phyloP scores from a whole-genome alignment of 64 coral and sea anemone species.

The Pocillopora damicornis region DNA sequence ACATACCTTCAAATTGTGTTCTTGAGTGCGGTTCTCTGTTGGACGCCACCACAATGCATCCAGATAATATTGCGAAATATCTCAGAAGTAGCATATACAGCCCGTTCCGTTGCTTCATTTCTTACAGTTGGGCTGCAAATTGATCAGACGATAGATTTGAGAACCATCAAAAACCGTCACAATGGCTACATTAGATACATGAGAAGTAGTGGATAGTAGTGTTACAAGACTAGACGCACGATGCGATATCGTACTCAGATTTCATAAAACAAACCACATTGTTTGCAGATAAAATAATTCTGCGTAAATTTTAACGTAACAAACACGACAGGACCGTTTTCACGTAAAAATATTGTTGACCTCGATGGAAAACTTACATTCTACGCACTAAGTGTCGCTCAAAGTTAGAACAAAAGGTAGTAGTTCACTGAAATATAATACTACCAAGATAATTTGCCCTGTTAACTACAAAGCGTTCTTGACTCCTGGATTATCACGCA shows the following conservation, averaged over 20 bases:
- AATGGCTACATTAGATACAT: background rate
- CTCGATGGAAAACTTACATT: background rate
- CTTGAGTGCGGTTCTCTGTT: background rate
- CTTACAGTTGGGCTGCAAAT: constrained; percentile 10
- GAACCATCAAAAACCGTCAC: background rate
- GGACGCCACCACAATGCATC: background rate
- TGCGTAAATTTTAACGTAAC: background rate
- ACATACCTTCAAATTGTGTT: constrained; percentile 18
- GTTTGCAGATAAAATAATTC: constrained; percentile 19
- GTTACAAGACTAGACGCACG: background rate
- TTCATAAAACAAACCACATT: background rate
- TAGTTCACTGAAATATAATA: constrained; percentile 3
- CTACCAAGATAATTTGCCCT: background rate
- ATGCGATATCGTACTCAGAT: background rate
- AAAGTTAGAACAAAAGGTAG: background rate
- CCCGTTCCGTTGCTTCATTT: background rate
- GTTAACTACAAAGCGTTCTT: background rate
- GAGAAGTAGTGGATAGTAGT: background rate
- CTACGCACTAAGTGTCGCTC: background rate
- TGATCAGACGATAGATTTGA: constrained; percentile 9
- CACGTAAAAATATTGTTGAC: background rate
- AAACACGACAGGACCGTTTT: background rate
- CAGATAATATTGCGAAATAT: background rate
- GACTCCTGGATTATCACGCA: background rate
- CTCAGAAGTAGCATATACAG: background rate